Evolutionary conservation across 2,888 invertebrate genomes (phyloP).

Genomic region (Agelastica alni): DNA sequence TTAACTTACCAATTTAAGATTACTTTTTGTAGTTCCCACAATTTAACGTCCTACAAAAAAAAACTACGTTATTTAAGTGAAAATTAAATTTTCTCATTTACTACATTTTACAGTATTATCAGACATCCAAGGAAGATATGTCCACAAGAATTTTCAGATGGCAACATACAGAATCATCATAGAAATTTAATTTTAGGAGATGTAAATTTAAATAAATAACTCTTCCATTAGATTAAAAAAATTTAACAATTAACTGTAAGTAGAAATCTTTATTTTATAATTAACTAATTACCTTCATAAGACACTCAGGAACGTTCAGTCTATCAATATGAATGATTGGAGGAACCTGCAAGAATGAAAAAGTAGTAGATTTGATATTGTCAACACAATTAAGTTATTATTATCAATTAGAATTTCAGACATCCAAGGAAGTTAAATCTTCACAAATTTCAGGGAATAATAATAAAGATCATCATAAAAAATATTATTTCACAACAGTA

Average conservation of each 20-base stretch:
- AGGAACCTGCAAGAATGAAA: too few relatives aligned
- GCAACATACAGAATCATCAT: slow-evolving; percentile 8
- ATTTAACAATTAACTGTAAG: too few relatives aligned
- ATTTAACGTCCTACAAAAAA: too few relatives aligned
- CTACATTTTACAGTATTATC: too few relatives aligned
- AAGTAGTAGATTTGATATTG: too few relatives aligned
- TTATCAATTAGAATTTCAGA: slow-evolving; percentile 22
- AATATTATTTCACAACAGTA: neutral
- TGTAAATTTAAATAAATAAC: neutral
- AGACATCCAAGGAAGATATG: slow-evolving; percentile 10
- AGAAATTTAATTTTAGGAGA: neutral
- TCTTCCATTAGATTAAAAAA: too few relatives aligned
- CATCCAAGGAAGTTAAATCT: slow-evolving; percentile 26
- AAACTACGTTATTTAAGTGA: too few relatives aligned
- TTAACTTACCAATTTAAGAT: too few relatives aligned
- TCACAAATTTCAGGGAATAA: slow-evolving; percentile 17
- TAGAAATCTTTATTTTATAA: too few relatives aligned
- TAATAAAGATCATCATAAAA: slow-evolving; percentile 9
- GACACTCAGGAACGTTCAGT: neutral
- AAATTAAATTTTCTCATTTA: too few relatives aligned
- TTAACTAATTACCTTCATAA: neutral
- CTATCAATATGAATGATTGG: neutral
- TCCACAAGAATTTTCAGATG: slow-evolving; percentile 7
- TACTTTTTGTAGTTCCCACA: too few relatives aligned
- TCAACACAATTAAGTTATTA: too few relatives aligned